Conservation (phyloP, 2,888 invertebrate species). For the Trichacis sp. region DNA sequence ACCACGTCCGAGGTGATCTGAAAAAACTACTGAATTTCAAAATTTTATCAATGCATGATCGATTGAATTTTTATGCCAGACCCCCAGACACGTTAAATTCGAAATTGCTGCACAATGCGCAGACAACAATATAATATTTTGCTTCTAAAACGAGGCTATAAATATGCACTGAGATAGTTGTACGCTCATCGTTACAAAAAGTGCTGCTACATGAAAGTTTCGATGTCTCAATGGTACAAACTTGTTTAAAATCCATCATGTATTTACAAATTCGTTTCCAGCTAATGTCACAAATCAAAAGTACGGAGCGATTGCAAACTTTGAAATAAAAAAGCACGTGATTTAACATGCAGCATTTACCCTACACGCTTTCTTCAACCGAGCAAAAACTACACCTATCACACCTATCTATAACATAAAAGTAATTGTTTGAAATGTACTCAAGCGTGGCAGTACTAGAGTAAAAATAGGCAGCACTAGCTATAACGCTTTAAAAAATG, state of each 20-base stretch:
- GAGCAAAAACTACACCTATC: constrained; percentile 3
- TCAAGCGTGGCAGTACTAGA: constrained; percentile 33
- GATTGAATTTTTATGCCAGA: too few relatives aligned
- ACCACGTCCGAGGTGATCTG: too few relatives aligned
- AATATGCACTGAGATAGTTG: neutral
- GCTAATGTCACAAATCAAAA: too few relatives aligned
- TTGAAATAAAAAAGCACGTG: neutral
- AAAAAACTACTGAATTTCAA: too few relatives aligned
- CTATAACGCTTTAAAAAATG: neutral
- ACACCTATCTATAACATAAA: constrained; percentile 9
- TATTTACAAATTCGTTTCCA: constrained; percentile 39
- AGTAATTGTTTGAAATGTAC: too few relatives aligned
- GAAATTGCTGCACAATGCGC: too few relatives aligned
- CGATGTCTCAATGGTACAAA: constrained; percentile 56
- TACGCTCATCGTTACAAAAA: constrained; percentile 22
- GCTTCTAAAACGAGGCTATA: constrained; percentile 4
- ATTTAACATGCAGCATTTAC: constrained; percentile 4
- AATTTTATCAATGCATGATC: too few relatives aligned
- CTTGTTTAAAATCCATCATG: constrained; percentile 19
- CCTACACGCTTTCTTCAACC: neutral
- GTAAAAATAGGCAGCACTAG: constrained; percentile 30
- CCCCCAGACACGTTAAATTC: too few relatives aligned
- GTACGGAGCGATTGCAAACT: neutral
- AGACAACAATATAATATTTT: too few relatives aligned
- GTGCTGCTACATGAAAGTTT: constrained; percentile 48